A percentile compares a stretch with the other conserved stretches of the same genome.
Evolutionary conservation across 1,140 invertebrate genomes (phyloP).

Genomic region (Drosophila gunungcola): DNA sequence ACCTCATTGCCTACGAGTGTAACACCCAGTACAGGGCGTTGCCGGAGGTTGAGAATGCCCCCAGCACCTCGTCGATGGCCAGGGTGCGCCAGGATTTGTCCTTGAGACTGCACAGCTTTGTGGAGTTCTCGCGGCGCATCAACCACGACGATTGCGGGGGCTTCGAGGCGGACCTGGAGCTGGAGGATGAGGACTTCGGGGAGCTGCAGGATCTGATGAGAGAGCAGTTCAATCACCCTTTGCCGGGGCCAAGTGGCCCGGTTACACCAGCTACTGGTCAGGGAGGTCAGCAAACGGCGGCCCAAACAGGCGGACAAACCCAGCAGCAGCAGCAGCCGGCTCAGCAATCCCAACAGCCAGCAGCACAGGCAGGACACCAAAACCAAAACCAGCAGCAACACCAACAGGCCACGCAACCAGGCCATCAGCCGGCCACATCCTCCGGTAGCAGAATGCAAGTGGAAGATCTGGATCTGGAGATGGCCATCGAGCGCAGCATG

Average conservation of each 20-base stretch:
- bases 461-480: conserved; percentile 17
- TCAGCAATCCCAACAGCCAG: too few relatives aligned
- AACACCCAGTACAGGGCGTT: conserved; percentile 38
- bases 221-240: not conserved
- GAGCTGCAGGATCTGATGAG: conserved; percentile 11
- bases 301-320: not conserved
- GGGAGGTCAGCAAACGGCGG: not conserved
- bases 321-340: not conserved
- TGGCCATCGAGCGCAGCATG: conserved; percentile 50
- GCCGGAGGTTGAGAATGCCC: not conserved
- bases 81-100: not conserved
- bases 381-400: not conserved
- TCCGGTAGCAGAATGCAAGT: not conserved
- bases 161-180: conserved; percentile 25
- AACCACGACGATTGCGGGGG: conserved; percentile 49
- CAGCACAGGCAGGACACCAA: not conserved
- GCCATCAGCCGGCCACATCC: not conserved
- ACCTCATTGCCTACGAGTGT: conserved; percentile 55
- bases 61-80: not conserved
- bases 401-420: not conserved
- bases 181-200: conserved; percentile 40
- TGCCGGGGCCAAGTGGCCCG: not conserved
- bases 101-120: conserved; percentile 32
- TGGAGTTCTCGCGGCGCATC: conserved; percentile 43
- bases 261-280: too few relatives aligned